Conservation (phyloP, 2,888 invertebrate genomes). For the Itoplectis maculator region DNA sequence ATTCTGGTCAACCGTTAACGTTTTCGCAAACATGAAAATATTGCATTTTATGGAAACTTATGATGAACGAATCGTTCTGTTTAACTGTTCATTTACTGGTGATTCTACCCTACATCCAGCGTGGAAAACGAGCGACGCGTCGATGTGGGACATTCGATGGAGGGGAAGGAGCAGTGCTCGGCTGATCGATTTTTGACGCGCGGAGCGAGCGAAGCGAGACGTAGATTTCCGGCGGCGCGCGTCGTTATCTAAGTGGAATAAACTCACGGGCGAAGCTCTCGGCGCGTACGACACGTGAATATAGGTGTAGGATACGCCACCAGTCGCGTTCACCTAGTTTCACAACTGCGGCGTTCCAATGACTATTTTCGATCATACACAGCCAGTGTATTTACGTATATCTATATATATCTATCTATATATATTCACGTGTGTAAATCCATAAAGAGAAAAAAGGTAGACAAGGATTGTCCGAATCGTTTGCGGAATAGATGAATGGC, state of each 20-base stretch:
- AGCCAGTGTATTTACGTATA: not conserved
- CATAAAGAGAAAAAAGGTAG: no score
- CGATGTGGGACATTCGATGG: not conserved
- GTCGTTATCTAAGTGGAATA: constrained; percentile 20
- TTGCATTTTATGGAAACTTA: no score
- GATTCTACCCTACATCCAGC: no score
- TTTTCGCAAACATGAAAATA: no score
- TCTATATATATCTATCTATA: no score
- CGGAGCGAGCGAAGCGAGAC: not conserved
- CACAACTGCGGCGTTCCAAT: constrained; percentile 36
- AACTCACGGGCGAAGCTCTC: constrained; percentile 13
- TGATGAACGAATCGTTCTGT: no score
- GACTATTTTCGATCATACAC: constrained; percentile 38
- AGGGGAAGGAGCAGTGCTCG: not conserved
- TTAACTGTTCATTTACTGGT: no score
- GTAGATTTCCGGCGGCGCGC: not conserved
- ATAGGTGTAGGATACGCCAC: constrained; percentile 16
- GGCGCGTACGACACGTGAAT: not conserved
- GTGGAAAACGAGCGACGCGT: no score
- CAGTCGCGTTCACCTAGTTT: constrained; percentile 55
- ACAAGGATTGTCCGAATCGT: no score
- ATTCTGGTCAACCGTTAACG: no score
- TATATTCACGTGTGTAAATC: no score
- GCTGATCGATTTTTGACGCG: constrained; percentile 41
- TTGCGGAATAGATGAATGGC: no score